Conservation (phyloP, 2,113 vertebrate species). For the Austrofundulus limnaeus region DNA sequence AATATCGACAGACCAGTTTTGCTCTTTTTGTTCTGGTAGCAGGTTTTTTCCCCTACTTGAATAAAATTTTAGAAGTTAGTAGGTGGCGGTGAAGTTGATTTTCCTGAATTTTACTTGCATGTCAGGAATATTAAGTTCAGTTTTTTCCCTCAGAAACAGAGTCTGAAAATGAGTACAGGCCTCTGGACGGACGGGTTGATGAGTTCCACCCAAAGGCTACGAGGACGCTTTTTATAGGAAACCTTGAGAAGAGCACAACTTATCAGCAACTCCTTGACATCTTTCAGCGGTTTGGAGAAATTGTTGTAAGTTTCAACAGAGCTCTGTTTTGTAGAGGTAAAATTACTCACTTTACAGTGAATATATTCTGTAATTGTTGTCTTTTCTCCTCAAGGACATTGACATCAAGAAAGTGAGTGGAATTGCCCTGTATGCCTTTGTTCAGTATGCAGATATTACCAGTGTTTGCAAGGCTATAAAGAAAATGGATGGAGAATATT, state of each 20-base stretch:
- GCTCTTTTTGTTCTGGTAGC: too few species aligned
- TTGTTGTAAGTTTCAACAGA: constrained; percentile 85
- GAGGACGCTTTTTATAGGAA: constrained; percentile 96
- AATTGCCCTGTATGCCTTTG: constrained; percentile 95
- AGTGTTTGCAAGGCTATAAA: constrained; percentile 99
- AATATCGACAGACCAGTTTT: constrained; percentile 29
- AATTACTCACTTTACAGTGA: constrained; percentile 3
- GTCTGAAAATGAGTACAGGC: constrained; percentile 98
- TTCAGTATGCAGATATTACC: constrained; percentile 97
- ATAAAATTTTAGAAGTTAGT: background rate
- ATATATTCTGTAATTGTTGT: constrained; percentile 1
- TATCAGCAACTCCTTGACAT: constrained; percentile 96
- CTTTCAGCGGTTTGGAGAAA: constrained; percentile 97
- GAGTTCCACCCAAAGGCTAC: constrained; percentile 99
- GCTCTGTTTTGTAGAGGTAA: background rate
- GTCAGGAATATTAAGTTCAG: background rate
- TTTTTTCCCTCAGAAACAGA: constrained; percentile 86
- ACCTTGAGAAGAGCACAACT: constrained; percentile 96
- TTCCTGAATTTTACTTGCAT: background rate
- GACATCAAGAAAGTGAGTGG: constrained; percentile 98
- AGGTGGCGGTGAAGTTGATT: background rate
- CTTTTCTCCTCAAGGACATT: constrained; percentile 85
- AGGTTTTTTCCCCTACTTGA: background rate
- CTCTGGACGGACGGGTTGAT: constrained; percentile 96
- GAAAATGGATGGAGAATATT: constrained; percentile 99